Base-by-base conservation (phyloP, 2,888 invertebrate species). In the Amphiduros pacificus region DNA sequence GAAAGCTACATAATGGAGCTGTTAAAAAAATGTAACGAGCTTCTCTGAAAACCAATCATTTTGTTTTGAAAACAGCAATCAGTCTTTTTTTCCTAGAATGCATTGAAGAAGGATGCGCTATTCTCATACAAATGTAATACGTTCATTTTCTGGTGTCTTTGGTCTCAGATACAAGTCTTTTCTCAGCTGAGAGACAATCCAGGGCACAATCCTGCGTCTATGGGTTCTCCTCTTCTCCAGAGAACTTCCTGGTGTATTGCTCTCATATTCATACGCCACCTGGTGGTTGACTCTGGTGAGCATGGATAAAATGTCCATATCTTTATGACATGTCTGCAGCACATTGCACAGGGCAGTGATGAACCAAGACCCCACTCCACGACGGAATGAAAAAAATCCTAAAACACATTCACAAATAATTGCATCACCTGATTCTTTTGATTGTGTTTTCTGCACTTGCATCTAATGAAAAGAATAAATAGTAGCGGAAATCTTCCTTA, bases 191-290 rank as follows among this genome's bases (percentile, higher is more conserved):
- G 91, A 91, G 24, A 92, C 93, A 66, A 93, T 88, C 78, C 93
- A 94, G 24, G 95, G 94, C 74, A 94, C 93, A 83, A 94, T 94
- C 77, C 95, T 95, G 79, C 93, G 92, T 70, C 90, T 88, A 22
- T 44, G 44, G n/a, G 44, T 44, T 22, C 44, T n/a, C 22, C n/a
- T 44, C 20, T 44, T 22, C 80, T 74, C 73, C 14, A 71, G 73
- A 59, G 74, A 75, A 56, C 75, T 74, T 14, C 73, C 71, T 59
- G 76, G 75, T n/a, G 74, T 74, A 68, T 77, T 76, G 6, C 76
- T 76, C 59, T 76, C 73, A 66, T 75, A 79, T 24, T 77, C 72
- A 49, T 71, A 74, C 20, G 79, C 77, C 22, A 79, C 78, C 26
- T 71, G 73, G 60, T 71, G 71, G 70, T 77, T 77, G 20, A 78